A percentile compares a stretch with the other conserved stretches of the same genome.
Conservation (phyloP, 2,888 invertebrate species). For the Limenitis camilla region DNA sequence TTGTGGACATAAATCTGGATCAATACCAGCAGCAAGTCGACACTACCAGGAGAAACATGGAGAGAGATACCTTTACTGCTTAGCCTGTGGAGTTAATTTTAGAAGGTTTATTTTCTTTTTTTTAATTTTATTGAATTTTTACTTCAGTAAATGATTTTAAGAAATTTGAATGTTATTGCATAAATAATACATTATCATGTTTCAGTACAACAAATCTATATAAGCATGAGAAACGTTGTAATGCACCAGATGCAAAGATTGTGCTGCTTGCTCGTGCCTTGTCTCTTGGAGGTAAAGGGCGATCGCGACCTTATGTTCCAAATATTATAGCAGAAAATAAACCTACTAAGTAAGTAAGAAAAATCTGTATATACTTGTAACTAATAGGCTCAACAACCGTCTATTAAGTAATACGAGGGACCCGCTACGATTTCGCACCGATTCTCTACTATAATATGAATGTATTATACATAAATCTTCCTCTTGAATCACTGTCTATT, state of each 20-base stretch:
- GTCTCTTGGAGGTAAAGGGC: constrained; percentile 46
- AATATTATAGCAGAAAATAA: constrained; percentile 2
- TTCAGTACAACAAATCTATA: constrained; percentile 54
- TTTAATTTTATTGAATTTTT: neutral
- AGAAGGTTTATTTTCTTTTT: constrained; percentile 39
- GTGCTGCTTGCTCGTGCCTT: constrained; percentile 52
- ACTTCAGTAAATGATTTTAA: neutral
- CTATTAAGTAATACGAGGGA: too few relatives aligned
- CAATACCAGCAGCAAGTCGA: constrained; percentile 38
- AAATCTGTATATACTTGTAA: neutral
- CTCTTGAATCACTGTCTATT: too few relatives aligned
- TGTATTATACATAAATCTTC: too few relatives aligned
- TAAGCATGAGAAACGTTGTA: constrained; percentile 63
- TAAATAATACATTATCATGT: constrained; percentile 1
- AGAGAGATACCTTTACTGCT: constrained; percentile 49
- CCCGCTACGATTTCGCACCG: too few relatives aligned
- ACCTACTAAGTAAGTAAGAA: constrained; percentile 18
- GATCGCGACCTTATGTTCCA: constrained; percentile 42
- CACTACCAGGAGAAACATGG: constrained; percentile 61
- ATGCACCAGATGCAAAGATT: constrained; percentile 37
- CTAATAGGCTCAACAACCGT: too few relatives aligned
- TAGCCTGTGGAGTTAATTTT: constrained; percentile 55
- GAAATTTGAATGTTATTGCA: too few relatives aligned
- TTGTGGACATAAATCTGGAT: constrained; percentile 34
- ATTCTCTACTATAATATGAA: too few relatives aligned